Evolutionary conservation across 2,888 invertebrate genomes (phyloP), one percentile per base, ranked within the genome.

Genomic region (Coleophora flavipennella): DNA sequence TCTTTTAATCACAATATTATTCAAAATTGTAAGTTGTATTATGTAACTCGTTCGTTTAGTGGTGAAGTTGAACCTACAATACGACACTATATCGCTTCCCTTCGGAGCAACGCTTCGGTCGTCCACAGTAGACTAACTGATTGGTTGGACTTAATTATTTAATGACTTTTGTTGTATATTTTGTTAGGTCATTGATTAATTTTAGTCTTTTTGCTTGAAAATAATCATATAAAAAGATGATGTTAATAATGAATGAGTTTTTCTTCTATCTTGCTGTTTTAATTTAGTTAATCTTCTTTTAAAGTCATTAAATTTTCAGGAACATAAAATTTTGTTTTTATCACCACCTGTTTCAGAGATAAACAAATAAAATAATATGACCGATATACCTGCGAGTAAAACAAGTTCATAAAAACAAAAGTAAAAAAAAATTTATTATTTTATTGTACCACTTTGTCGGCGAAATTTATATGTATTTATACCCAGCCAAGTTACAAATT

Each of bases 91-190:
- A 69, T 73, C 59, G 67, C 70, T n/a, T n/a, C n/a, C n/a, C n/a
- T n/a, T n/a, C n/a, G n/a, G n/a, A n/a, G n/a, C n/a, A n/a, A n/a
- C n/a, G n/a, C n/a, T 71, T 69, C 67, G 67, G 62, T 65, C 65
- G 74, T 68, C 67, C 71, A 62, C 67, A 60, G 61, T 71, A 68
- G 62, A 75, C 71, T 73, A 72, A 74, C 70, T 62, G 62, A 72
- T 69, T 68, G 70, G 75, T 74, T 74, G 74, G 79, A 80, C 83
- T 75, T 67, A 73, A 83, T 84, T 83, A 81, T 81, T 81, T 79
- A 74, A 84, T 84, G 84, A 83, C 84, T 83, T 83, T 84, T 84
- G 84, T 84, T 84, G 84, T 84, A 84, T 84, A 84, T 84, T 83
- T 84, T 84, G 84, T 84, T 84, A 81, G 83, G 84, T 84, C 84